Percentiles rank a stretch among this genome's conserved stretches.
These are phyloP conservation scores for Phaonia tiefii DNA, from an alignment of 2,888 invertebrate species.

Conservation along the genomic window DNA sequence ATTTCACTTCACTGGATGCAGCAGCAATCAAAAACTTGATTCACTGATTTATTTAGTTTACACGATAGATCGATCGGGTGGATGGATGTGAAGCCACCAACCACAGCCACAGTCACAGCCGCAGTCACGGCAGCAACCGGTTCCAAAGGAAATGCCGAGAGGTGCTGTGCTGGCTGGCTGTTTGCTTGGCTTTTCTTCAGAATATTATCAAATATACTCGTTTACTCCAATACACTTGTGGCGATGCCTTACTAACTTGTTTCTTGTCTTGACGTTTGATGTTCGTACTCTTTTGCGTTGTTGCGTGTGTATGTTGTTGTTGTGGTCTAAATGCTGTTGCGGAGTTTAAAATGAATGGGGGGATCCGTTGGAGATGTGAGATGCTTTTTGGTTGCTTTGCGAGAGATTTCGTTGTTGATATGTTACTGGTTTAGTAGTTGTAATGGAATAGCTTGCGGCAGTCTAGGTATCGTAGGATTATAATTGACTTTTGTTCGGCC, in stretches of 20 bases:
- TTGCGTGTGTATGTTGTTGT: constrained; percentile 23
- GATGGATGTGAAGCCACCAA: background rate
- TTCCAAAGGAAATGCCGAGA: constrained; percentile 58
- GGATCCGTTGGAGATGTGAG: constrained; percentile 14
- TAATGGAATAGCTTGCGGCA: constrained; percentile 19
- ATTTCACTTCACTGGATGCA: too few species aligned
- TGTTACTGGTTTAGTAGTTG: constrained; percentile 33
- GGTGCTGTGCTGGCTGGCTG: background rate
- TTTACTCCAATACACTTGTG: constrained; percentile 51
- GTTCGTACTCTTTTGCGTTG: constrained; percentile 45
- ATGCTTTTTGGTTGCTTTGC: constrained; percentile 31
- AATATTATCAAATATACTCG: constrained; percentile 49
- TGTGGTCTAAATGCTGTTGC: background rate
- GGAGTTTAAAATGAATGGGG: background rate
- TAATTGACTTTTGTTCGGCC: constrained; percentile 19
- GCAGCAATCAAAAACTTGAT: constrained; percentile 53
- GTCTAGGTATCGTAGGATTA: constrained; percentile 20
- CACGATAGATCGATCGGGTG: constrained; percentile 1
- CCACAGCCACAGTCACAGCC: background rate
- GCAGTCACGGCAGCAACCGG: constrained; percentile 61
- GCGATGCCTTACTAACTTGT: constrained; percentile 42
- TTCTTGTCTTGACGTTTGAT: constrained; percentile 54
- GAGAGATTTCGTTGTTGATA: constrained; percentile 25
- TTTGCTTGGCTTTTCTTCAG: constrained; percentile 18
- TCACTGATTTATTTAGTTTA: constrained; percentile 64